Conservation (phyloP, 2,797 vertebrate genomes). For the Pitangus sulphuratus region DNA sequence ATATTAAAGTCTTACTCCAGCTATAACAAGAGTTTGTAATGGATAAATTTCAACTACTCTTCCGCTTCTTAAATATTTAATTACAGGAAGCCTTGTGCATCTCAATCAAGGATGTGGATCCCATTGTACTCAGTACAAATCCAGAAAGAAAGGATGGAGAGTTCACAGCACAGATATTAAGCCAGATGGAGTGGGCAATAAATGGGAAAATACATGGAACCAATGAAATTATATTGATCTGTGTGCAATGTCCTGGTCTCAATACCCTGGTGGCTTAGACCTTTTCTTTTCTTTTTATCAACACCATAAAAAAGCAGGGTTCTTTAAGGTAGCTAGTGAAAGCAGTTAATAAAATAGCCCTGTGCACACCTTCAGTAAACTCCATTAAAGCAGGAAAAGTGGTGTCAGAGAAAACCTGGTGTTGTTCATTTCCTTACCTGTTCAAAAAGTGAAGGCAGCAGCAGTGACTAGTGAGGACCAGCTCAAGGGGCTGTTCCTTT, state of each 20-base stretch:
- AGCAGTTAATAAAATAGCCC: neutral
- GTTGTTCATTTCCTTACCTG: neutral
- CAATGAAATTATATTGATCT: neutral
- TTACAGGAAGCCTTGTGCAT: neutral
- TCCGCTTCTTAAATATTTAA: neutral
- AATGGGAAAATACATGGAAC: neutral
- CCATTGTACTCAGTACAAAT: neutral
- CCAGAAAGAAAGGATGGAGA: neutral
- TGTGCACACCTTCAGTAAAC: rapidly evolving
- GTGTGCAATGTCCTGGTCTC: neutral
- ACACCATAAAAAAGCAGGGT: neutral
- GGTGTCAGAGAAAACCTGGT: neutral
- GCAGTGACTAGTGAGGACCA: neutral
- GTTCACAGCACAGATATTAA: neutral
- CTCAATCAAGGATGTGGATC: neutral
- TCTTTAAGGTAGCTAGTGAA: neutral
- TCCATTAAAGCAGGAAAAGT: neutral
- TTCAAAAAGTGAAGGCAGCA: neutral
- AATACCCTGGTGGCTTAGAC: neutral
- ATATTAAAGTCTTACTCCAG: neutral
- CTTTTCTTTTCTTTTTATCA: neutral
- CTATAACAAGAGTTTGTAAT: neutral
- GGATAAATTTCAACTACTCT: neutral
- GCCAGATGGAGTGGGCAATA: neutral
- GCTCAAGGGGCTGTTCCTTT: neutral